A percentile compares a stretch with the other conserved stretches of the same genome.
These are phyloP conservation scores for Drosophila stalkeri DNA, from an alignment of 2,888 invertebrate species.

Conservation along the genomic window DNA sequence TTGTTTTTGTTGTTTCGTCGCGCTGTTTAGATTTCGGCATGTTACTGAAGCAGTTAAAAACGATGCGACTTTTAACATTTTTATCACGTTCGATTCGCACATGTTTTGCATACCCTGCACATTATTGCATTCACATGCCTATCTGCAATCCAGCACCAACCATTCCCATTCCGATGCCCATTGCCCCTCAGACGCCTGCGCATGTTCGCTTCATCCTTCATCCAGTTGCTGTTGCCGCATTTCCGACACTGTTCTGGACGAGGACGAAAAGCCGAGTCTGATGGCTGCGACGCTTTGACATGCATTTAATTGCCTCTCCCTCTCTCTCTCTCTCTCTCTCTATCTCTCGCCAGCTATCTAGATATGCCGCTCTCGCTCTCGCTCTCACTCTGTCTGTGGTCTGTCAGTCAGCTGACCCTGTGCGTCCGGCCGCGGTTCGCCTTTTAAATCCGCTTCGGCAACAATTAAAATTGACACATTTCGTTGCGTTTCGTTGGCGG, in stretches of 20 bases:
- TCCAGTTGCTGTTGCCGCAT: slow-evolving; percentile 40
- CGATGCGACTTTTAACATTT: slow-evolving; percentile 72
- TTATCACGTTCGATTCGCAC: slow-evolving; percentile 83
- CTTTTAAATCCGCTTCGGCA: slow-evolving; percentile 72
- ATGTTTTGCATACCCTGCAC: slow-evolving; percentile 82
- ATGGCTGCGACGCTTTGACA: slow-evolving; percentile 81
- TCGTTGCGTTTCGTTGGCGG: slow-evolving; percentile 75
- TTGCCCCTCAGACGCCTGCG: neutral
- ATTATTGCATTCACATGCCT: slow-evolving; percentile 51
- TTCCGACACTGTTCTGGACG: slow-evolving; percentile 43
- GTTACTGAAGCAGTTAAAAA: slow-evolving; percentile 26
- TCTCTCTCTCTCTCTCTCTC: slow-evolving; percentile 11
- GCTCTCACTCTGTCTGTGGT: slow-evolving; percentile 15
- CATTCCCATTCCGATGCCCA: slow-evolving; percentile 22
- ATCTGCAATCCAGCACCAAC: slow-evolving; percentile 45
- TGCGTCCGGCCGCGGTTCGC: slow-evolving; percentile 32
- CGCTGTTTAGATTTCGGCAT: slow-evolving; percentile 57
- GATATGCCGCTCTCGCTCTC: slow-evolving; percentile 22
- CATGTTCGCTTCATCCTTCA: slow-evolving; percentile 8
- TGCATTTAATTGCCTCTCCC: slow-evolving; percentile 82
- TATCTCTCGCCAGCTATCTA: no score
- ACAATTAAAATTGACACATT: slow-evolving; percentile 83
- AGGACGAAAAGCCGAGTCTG: slow-evolving; percentile 46
- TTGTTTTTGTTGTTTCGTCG: slow-evolving; percentile 1
- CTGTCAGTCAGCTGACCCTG: slow-evolving; percentile 32